Base-by-base conservation (phyloP, 2,888 invertebrate species). In the Baronia brevicornis region DNA sequence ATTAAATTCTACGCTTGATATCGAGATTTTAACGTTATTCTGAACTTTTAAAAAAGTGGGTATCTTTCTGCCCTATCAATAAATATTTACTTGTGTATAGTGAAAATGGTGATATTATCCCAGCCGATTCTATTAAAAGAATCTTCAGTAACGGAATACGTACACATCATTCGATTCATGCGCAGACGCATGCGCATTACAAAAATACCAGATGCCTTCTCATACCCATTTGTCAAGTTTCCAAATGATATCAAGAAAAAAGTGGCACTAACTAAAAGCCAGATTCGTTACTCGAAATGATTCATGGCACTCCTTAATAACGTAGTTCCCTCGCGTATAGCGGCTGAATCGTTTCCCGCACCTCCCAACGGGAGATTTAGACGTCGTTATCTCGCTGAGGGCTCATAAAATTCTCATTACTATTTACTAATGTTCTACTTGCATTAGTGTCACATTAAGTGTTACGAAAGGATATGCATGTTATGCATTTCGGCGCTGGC, bases 401-500 rank as follows among this genome's bases (percentile, higher is more conserved):
- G 53, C 55, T 66, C 69, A 60, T 78, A 74, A 78, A 78, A 79
- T 60, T 59, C 59, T 62, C 67, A 71, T 79, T 71, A 77, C 61
- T 59, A 60, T 51, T 58, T 52, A 53, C 67, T 80, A 80, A 82
- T 80, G 78, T 62, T 49, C 52, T 46, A 52, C 54, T 51, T 63
- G 68, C 78, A 79, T 80, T 79, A 79, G 68, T 60, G 69, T 60
- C 71, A 61, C 73, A 73, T 74, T 72, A 64, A 56, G 59, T 58
- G 53, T 79, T 79, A 67, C 70, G 69, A 67, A 75, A 79, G 55
- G 54, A 53, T 46, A 51, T 54, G 52, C 46, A 40, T 41, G 33
- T 41, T 44, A 47, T 52, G 58, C 60, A 45, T 51, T 46, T 46
- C 22, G 33, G 31, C 36, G 34, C 44, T 33, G 34, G 27, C 26